Percentiles rank a stretch among this genome's conserved stretches.
phyloP scores from a whole-genome alignment of 1,140 invertebrate species.

The Lethocerus indicus region DNA sequence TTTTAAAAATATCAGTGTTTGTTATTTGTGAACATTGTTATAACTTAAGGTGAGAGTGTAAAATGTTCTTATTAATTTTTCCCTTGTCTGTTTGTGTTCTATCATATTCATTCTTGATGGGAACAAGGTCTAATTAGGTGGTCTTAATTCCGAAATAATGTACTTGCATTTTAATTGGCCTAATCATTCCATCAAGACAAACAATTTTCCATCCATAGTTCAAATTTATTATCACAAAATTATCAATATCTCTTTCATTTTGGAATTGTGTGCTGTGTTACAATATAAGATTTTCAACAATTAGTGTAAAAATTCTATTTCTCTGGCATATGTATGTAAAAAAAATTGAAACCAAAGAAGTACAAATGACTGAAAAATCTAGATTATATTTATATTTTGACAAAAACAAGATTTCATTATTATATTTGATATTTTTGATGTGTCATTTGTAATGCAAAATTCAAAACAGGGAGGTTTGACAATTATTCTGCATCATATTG shows the following conservation, averaged over 20 bases:
- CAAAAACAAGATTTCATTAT: slow-evolving; percentile 12
- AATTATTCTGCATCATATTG: slow-evolving; percentile 8
- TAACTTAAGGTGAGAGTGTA: not conserved
- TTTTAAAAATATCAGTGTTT: slow-evolving; percentile 8
- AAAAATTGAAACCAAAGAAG: slow-evolving; percentile 13
- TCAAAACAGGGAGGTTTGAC: slow-evolving; percentile 15
- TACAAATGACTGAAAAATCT: slow-evolving; percentile 16
- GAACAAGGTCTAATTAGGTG: slow-evolving; percentile 6
- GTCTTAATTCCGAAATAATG: too few species aligned
- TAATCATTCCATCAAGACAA: slow-evolving; percentile 13
- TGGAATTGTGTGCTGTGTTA: slow-evolving; percentile 15
- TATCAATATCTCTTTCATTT: slow-evolving; percentile 7
- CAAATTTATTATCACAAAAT: too few species aligned
- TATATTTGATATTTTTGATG: slow-evolving; percentile 14
- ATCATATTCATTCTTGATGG: slow-evolving; percentile 6
- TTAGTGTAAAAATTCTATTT: slow-evolving; percentile 14
- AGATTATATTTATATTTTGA: slow-evolving; percentile 16
- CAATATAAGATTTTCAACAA: slow-evolving; percentile 13
- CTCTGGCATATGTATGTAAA: slow-evolving; percentile 10
- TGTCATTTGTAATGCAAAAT: slow-evolving; percentile 15
- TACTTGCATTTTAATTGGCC: slow-evolving; percentile 11
- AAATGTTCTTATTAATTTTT: not conserved
- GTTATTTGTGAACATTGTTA: slow-evolving; percentile 5
- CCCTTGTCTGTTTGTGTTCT: not conserved
- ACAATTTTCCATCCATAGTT: too few species aligned